These are phyloP conservation scores for Mamestra brassicae DNA, from an alignment of 2,888 invertebrate species.

Conservation along the genomic window DNA sequence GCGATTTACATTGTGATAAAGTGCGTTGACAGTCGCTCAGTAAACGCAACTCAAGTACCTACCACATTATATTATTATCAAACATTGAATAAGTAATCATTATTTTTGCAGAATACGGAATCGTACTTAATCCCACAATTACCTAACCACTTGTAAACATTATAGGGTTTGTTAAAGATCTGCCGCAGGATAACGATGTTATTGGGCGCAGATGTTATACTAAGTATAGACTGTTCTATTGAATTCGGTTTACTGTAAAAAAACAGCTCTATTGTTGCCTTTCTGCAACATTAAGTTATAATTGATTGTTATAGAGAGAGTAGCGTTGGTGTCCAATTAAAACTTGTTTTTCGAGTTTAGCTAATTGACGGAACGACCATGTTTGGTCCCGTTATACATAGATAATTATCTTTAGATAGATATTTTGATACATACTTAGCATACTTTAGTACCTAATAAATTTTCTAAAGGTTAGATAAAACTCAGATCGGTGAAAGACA, in stretches of 20 bases:
- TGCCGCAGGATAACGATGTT: slow-evolving; percentile 65
- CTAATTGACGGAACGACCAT: background rate
- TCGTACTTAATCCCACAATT: slow-evolving; percentile 58
- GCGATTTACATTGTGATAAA: slow-evolving; percentile 57
- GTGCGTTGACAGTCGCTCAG: slow-evolving; percentile 59
- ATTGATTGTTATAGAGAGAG: background rate
- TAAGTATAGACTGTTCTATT: slow-evolving; percentile 33
- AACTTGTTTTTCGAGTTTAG: slow-evolving; percentile 18
- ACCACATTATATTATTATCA: slow-evolving; percentile 80
- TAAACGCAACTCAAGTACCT: slow-evolving; percentile 72
- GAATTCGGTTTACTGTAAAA: slow-evolving; percentile 15
- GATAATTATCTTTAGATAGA: background rate
- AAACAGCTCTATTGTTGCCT: background rate
- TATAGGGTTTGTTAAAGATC: slow-evolving; percentile 65
- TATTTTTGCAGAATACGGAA: slow-evolving; percentile 59
- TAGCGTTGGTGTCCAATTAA: background rate
- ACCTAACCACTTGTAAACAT: slow-evolving; percentile 66
- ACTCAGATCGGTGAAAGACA: background rate
- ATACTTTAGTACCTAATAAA: background rate
- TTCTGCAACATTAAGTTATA: slow-evolving; percentile 3
- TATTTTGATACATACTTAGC: background rate
- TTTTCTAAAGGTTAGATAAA: too few species aligned
- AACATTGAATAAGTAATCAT: slow-evolving; percentile 56
- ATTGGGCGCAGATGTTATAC: slow-evolving; percentile 64
- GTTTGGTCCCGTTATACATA: background rate